These are phyloP conservation scores for Agrochola lota DNA, from an alignment of 2,888 invertebrate genomes.

Conservation along the genomic window DNA sequence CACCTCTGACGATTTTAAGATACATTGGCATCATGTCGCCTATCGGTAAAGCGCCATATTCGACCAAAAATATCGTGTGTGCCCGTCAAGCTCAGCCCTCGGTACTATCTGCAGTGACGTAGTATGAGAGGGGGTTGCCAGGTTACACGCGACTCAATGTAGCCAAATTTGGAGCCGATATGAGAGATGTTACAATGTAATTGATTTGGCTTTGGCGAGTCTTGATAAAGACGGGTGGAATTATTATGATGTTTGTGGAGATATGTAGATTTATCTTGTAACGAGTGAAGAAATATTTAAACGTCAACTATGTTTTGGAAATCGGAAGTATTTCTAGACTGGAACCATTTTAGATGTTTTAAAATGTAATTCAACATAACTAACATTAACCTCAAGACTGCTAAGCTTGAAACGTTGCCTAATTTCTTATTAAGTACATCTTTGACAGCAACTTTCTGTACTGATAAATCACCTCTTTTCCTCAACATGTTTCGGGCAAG, in stretches of 20 bases:
- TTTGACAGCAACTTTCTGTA: not conserved
- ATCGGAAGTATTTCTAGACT: not conserved
- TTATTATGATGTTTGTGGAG: no score
- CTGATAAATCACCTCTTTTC: not conserved
- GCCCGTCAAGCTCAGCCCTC: slow-evolving; percentile 35
- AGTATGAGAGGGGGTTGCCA: slow-evolving; percentile 44
- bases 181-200: slow-evolving; percentile 19
- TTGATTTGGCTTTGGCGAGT: slow-evolving; percentile 39
- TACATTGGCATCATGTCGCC: not conserved
- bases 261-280: not conserved
- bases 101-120: slow-evolving; percentile 50
- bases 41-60: not conserved
- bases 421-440: not conserved
- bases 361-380: not conserved
- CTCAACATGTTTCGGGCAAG: not conserved
- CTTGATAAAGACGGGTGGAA: not conserved
- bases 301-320: not conserved
- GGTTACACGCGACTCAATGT: slow-evolving; percentile 10
- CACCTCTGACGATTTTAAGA: not conserved
- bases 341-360: not conserved
- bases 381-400: not conserved
- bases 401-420: not conserved
- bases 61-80: slow-evolving; percentile 48
- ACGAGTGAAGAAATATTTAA: no score
- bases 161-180: slow-evolving; percentile 14